Base-by-base conservation (phyloP, 2,797 vertebrate species). In the Etheostoma perlongum region DNA sequence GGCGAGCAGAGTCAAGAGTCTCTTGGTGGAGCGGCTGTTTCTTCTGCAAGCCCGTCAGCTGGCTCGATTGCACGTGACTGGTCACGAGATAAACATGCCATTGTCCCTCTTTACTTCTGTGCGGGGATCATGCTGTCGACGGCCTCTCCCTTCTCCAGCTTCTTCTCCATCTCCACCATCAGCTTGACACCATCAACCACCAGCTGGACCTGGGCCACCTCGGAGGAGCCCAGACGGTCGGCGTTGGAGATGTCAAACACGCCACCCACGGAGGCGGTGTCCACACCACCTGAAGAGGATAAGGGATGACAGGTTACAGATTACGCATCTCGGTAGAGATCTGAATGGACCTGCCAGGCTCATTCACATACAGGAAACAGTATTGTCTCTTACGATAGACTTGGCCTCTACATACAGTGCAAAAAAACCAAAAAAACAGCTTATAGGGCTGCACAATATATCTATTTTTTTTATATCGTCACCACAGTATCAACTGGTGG, bases 121-220 rank as follows among this genome's bases (percentile, higher is more conserved):
- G 97, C 96, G 0, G 98, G 98, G 92, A 99, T 96, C 97, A 99
- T 97, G 96, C 94, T 92, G 69, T 99, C 98, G 11, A 99, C 96
- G 85, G 95, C 47, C 83, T 97, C 96, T 74, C 96, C 96, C 92
- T 99, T 98, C 92, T 99, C 98, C 89, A 99, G 94, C 86, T 96
- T 97, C 96, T 99, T 99, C 95, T 99, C 98, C 97, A 99, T 98
- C 94, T 98, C 97, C 46, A 99, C 89, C 97, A 99, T 98, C 61
- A 99, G 96, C 90, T 99, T 99, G 73, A 99, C 98, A 0, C 98
- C 98, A 11, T 99, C 98, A 27, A 99, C 98, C 93, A 99, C 98
- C 94, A 98, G 88, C 96, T 99, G 98, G 80, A 99, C 98, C 92
- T 99, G 98, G 0, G 94, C 69, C 11, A 99, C 98, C 94, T 99